A percentile compares a stretch with the other conserved stretches of the same genome.
Evolutionary conservation across 2,797 vertebrate species (phyloP).

Genomic region (Gambusia yucatana): DNA sequence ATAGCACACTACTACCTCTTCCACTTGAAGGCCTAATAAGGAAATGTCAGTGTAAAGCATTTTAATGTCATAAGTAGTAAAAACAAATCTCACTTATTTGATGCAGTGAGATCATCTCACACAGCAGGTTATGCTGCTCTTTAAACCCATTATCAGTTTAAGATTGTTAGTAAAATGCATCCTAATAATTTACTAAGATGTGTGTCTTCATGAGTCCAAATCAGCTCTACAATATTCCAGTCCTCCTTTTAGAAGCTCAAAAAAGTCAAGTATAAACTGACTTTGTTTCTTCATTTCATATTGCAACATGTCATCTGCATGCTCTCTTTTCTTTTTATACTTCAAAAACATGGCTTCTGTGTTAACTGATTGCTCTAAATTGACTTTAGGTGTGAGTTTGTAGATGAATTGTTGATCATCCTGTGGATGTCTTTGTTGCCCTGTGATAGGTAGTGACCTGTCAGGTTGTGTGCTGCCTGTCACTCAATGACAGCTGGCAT

Average conservation of each 20-base stretch:
- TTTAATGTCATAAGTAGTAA: conserved; percentile 29
- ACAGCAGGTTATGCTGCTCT: conserved; percentile 23
- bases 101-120: conserved; percentile 24
- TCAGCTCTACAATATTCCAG: conserved; percentile 1
- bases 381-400: neutral
- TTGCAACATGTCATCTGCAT: neutral
- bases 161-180: conserved; percentile 15
- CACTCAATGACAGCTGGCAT: neutral
- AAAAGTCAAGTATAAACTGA: neutral
- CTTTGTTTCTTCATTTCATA: neutral
- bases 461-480: neutral
- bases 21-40: neutral
- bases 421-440: neutral
- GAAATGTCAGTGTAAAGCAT: neutral
- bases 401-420: neutral
- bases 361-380: neutral
- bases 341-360: neutral
- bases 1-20: conserved; percentile 10
- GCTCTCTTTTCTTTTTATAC: neutral
- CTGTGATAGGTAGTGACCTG: neutral
- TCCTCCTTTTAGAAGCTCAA: neutral
- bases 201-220: conserved; percentile 13
- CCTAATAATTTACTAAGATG: neutral
- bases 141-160: conserved; percentile 20
- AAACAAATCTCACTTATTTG: conserved; percentile 38